Evolutionary conservation across 2,888 invertebrate genomes (phyloP).

Genomic region (Hyposoter didymator): DNA sequence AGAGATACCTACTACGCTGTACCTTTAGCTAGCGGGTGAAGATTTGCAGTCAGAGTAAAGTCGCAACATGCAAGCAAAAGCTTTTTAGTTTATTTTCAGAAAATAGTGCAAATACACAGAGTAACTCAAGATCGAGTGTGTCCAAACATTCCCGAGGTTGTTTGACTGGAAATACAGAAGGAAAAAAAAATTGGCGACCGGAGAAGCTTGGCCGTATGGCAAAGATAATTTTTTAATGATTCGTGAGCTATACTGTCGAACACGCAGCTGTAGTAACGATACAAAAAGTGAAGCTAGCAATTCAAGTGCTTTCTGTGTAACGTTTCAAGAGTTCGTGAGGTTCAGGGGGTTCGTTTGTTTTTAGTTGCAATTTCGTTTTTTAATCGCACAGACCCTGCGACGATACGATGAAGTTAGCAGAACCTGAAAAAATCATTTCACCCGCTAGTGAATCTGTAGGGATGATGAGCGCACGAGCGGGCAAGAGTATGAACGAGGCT

Average conservation of each 20-base stretch:
- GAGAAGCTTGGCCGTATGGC: constrained; percentile 73
- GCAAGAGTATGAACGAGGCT: constrained; percentile 70
- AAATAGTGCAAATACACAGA: constrained; percentile 7
- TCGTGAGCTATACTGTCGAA: not conserved
- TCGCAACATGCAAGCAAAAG: constrained; percentile 27
- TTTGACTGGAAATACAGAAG: constrained; percentile 13
- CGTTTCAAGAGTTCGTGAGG: not conserved
- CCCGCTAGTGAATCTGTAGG: constrained; percentile 81
- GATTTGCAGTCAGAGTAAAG: constrained; percentile 5
- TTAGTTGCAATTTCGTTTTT: not conserved
- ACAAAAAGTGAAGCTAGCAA: not conserved
- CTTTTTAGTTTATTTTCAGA: not conserved
- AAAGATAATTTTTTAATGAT: constrained; percentile 10
- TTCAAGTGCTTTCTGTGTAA: not conserved
- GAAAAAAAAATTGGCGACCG: constrained; percentile 43
- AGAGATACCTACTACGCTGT: constrained; percentile 84
- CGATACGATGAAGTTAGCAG: not conserved
- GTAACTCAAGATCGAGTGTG: constrained; percentile 3
- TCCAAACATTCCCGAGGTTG: constrained; percentile 31
- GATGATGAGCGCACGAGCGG: constrained; percentile 77
- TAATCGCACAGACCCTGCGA: not conserved
- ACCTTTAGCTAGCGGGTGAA: constrained; percentile 82
- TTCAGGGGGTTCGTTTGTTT: not conserved
- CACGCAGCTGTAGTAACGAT: not conserved
- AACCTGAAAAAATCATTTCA: constrained; percentile 24